Evolutionary conservation across 2,797 vertebrate genomes (phyloP).

Genomic region (Apogon talboti): DNA sequence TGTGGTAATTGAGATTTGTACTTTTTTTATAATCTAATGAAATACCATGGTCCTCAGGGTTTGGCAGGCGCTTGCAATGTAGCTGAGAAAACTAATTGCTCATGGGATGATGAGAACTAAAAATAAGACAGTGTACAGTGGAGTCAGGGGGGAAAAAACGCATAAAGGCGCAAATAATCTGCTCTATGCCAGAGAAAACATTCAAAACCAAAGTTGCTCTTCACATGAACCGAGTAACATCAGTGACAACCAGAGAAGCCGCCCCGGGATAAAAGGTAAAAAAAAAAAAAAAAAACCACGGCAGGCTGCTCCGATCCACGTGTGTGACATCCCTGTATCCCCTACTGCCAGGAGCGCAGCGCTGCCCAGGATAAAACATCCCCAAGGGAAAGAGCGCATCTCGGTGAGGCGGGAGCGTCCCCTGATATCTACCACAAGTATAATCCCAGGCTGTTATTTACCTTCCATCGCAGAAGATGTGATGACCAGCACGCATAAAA

Average conservation of each 20-base stretch:
- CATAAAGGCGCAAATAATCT: neutral
- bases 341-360: slow-evolving; percentile 27
- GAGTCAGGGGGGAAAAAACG: neutral
- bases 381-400: slow-evolving; percentile 25
- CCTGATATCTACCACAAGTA: slow-evolving; percentile 35
- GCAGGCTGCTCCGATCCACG: slow-evolving; percentile 62
- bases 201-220: slow-evolving; percentile 8
- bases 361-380: slow-evolving; percentile 33
- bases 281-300: slow-evolving; percentile 5
- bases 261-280: slow-evolving; percentile 9
- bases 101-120: slow-evolving; percentile 2
- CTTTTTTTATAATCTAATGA: slow-evolving; percentile 27
- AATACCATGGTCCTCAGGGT: slow-evolving; percentile 18
- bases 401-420: neutral
- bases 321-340: slow-evolving; percentile 64
- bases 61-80: neutral
- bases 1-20: slow-evolving; percentile 8
- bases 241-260: slow-evolving; percentile 12
- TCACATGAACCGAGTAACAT: neutral
- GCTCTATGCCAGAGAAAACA: neutral
- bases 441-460: slow-evolving; percentile 67
- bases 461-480: slow-evolving; percentile 86
- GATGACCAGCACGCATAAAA: slow-evolving; percentile 80
- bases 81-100: slow-evolving; percentile 18
- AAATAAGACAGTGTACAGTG: slow-evolving; percentile 9